A percentile compares a stretch with the other conserved stretches of the same genome.
Conservation (phyloP, 2,797 vertebrate genomes). For the Sebastes elongatus region DNA sequence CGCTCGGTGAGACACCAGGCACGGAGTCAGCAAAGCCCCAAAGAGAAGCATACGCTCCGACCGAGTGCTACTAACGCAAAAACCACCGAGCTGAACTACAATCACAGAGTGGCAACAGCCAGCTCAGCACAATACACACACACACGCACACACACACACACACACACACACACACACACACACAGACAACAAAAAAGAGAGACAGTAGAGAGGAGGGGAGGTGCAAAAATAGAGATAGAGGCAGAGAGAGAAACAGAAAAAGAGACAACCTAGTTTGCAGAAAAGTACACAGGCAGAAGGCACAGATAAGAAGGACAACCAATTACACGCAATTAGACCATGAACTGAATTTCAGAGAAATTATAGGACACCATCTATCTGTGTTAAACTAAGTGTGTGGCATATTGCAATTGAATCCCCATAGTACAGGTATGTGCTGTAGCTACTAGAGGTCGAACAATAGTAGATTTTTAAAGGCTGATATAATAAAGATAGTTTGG, state of each 20-base stretch:
- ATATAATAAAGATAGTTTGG: too few relatives aligned
- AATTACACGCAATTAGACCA: constrained; percentile 25
- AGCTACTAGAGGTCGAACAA: not conserved
- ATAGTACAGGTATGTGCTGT: not conserved
- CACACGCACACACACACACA: constrained; percentile 31
- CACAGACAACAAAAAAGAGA: constrained; percentile 36
- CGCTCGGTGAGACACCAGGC: constrained; percentile 59
- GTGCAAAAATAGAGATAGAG: constrained; percentile 3
- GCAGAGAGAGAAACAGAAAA: constrained; percentile 11
- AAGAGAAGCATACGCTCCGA: constrained; percentile 54
- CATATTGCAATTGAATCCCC: not conserved
- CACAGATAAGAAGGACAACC: constrained; percentile 16
- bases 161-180: constrained; percentile 42
- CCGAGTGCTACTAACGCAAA: constrained; percentile 37
- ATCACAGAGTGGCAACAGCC: constrained; percentile 60
- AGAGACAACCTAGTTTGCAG: constrained; percentile 25
- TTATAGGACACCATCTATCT: not conserved
- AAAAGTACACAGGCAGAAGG: constrained; percentile 17
- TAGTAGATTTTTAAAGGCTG: too few relatives aligned
- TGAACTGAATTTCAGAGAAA: constrained; percentile 35
- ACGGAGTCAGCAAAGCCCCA: constrained; percentile 58
- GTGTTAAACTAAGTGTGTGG: not conserved
- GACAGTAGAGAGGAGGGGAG: constrained; percentile 7
- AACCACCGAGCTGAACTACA: constrained; percentile 59
- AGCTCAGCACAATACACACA: constrained; percentile 66